phyloP scores from a whole-genome alignment of 2,888 invertebrate species.

The Reticulitermes lucifugus region DNA sequence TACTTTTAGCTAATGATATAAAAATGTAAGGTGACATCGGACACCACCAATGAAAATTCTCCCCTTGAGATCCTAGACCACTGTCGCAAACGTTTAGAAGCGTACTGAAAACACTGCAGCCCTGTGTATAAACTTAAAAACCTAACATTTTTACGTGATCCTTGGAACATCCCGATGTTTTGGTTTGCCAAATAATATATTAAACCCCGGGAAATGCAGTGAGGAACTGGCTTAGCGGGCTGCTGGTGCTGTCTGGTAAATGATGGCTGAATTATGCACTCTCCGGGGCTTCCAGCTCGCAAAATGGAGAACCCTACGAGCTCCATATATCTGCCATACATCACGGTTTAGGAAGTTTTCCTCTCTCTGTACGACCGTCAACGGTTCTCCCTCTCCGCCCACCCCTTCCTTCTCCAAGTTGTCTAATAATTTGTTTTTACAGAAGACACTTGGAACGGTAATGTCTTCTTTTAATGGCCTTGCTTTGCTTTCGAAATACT shows the following conservation, averaged over 20 bases:
- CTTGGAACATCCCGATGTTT: not conserved
- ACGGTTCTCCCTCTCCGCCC: constrained; percentile 28
- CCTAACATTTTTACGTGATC: not conserved
- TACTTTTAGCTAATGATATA: too few relatives aligned
- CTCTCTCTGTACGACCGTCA: constrained; percentile 39
- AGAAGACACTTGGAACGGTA: constrained; percentile 53
- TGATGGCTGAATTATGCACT: constrained; percentile 54
- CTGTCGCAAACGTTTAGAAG: not conserved
- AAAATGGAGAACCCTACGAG: constrained; percentile 40
- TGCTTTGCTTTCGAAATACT: constrained; percentile 53
- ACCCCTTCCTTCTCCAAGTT: constrained; percentile 39
- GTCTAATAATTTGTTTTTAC: constrained; percentile 53
- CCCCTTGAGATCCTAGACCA: too few relatives aligned
- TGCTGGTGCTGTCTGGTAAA: constrained; percentile 45
- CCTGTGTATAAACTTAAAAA: not conserved
- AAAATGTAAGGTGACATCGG: too few relatives aligned
- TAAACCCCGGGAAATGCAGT: constrained; percentile 27
- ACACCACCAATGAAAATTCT: too few relatives aligned
- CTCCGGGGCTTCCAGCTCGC: constrained; percentile 32
- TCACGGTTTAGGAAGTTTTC: constrained; percentile 49
- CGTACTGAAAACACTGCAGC: not conserved
- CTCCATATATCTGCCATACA: constrained; percentile 51
- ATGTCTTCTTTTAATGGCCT: constrained; percentile 53
- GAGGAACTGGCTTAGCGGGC: constrained; percentile 2
- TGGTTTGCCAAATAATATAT: constrained; percentile 46